Base-by-base conservation (phyloP, 2,113 vertebrate genomes). In the Pyxicephalus adspersus region DNA sequence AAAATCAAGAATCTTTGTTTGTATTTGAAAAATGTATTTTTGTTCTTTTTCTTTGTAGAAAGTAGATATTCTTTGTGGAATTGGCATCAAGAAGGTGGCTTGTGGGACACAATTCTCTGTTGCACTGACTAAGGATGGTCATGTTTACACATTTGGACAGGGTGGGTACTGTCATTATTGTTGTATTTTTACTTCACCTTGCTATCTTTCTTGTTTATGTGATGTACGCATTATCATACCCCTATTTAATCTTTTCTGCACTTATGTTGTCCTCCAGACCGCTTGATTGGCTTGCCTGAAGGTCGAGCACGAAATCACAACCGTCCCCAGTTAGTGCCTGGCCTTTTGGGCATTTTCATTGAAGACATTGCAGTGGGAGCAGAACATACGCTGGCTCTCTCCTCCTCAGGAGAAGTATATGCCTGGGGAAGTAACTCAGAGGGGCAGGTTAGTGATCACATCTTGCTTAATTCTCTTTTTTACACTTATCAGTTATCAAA, bases 61-160 rank as follows among this genome's bases (percentile, higher is more conserved):
- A 91, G 93, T 95, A 60, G 94, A 95, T 87, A 90, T 94, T 78
- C 93, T 95, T 52, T 95, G 94, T 88, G 93, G 93, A 83, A 91
- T 95, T 85, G 94, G 94, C 87, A 93, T 95, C 0, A 95, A 94
- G 85, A 95, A 95, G 61, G 94, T 94, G 71, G 92, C 93, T 34
- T 95, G 94, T 90, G 94, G 94, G 85, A 95, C 94, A 52, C 94
- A 95, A 11, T 95, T 95, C 86, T 95, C 94, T 23, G 94, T 95
- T 83, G 93, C 93, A 0, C 81, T 95, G 84, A 94, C 94, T 11
- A 95, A 93, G 87, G 94, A 95, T 83, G 94, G 94, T 20, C 94
- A 93, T 0, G 92, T 95, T 0, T 95, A 94, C 81, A 95, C 94
- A 26, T 95, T 95, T 86, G 94, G 94, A 80, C 94, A 95, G 90